Evolutionary conservation across 2,113 vertebrate genomes (phyloP).

Genomic region (Perca fluviatilis): DNA sequence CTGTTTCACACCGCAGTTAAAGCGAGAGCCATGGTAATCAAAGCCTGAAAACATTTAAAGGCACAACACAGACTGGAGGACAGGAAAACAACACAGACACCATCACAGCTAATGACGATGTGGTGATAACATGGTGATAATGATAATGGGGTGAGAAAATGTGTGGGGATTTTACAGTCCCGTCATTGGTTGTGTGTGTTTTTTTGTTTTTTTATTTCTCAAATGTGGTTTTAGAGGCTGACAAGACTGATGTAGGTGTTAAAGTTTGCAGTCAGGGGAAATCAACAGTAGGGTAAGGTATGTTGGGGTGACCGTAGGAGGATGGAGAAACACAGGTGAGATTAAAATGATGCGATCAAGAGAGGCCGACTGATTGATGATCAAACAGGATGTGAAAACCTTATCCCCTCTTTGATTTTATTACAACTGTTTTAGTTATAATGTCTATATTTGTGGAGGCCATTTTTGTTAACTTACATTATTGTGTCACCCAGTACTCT

Average conservation of each 20-base stretch:
- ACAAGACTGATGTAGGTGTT: constrained; percentile 30
- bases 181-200: constrained; percentile 42
- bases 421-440: neutral
- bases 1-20: constrained; percentile 29
- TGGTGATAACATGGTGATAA: constrained; percentile 73
- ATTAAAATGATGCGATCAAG: neutral
- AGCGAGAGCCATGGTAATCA: constrained; percentile 27
- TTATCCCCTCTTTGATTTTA: neutral
- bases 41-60: constrained; percentile 41
- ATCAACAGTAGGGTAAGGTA: constrained; percentile 10
- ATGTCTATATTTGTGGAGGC: neutral
- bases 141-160: constrained; percentile 69
- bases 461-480: neutral
- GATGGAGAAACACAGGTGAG: constrained; percentile 20
- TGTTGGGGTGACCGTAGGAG: constrained; percentile 5
- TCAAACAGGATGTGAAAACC: neutral
- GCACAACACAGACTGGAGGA: constrained; percentile 22
- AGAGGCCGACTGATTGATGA: neutral
- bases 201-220: neutral
- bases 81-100: constrained; percentile 42
- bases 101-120: constrained; percentile 61
- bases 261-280: constrained; percentile 43
- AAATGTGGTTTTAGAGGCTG: constrained; percentile 4
- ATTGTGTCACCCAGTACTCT: neutral
- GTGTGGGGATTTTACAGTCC: constrained; percentile 59